Evolutionary conservation across 2,797 vertebrate species (phyloP).

Genomic region (Parambassis ranga): DNA sequence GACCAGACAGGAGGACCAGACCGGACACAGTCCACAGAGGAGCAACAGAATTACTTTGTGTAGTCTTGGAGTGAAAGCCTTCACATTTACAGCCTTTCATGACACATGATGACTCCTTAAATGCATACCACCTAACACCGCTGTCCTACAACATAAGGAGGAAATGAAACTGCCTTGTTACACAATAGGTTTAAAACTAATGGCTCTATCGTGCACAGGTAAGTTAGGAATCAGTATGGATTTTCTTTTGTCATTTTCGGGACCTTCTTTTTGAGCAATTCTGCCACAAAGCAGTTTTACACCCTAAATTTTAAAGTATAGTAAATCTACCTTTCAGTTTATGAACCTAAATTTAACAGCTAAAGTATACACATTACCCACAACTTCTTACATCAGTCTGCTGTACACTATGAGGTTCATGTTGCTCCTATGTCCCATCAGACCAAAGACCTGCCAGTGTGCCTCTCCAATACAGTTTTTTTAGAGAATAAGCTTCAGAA

Average conservation of each 20-base stretch:
- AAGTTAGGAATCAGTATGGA: constrained; percentile 5
- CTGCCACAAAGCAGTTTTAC: constrained; percentile 1
- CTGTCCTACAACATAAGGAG: constrained; percentile 6
- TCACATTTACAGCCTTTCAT: constrained; percentile 1
- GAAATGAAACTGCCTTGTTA: constrained; percentile 29
- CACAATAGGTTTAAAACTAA: background rate
- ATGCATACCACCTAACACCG: constrained; percentile 25
- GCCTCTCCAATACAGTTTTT: constrained; percentile 27
- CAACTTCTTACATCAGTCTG: constrained; percentile 12
- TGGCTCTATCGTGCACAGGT: background rate
- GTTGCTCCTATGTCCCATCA: constrained; percentile 44
- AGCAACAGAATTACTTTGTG: background rate
- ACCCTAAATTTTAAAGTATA: background rate
- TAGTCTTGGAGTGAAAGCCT: constrained; percentile 10
- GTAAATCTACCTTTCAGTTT: background rate
- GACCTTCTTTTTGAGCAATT: constrained; percentile 2
- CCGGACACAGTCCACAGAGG: background rate
- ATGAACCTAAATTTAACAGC: background rate
- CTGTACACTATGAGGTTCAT: constrained; percentile 9
- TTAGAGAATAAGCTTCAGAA: constrained; percentile 4
- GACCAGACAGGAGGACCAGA: background rate
- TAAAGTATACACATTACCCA: background rate
- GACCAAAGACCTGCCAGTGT: constrained; percentile 54
- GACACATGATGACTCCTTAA: constrained; percentile 13
- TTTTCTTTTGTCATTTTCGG: background rate